A percentile compares a stretch with the other conserved stretches of the same genome.
Evolutionary conservation across 2,113 vertebrate genomes (phyloP).

Genomic region (Erpornis zantholeuca): DNA sequence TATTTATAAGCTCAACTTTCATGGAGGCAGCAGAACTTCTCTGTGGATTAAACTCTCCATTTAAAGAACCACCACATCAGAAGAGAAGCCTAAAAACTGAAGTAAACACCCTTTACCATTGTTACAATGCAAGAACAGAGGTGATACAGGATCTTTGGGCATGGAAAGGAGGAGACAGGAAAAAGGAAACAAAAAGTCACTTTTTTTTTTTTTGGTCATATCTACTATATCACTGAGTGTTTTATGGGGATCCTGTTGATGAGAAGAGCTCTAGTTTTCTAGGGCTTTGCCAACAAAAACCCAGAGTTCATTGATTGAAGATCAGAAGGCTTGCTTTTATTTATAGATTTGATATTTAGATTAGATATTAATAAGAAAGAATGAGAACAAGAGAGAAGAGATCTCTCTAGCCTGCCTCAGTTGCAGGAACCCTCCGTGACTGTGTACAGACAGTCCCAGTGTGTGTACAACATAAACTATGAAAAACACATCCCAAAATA

Average conservation of each 20-base stretch:
- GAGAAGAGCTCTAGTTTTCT: too few species aligned
- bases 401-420: too few species aligned
- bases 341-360: too few species aligned
- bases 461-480: too few species aligned
- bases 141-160: not conserved
- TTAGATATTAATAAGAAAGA: too few species aligned
- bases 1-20: not conserved
- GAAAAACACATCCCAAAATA: too few species aligned
- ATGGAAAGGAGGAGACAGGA: not conserved
- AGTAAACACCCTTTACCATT: not conserved
- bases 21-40: not conserved
- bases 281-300: too few species aligned
- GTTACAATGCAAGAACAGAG: not conserved
- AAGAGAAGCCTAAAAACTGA: not conserved
- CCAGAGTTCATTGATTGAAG: too few species aligned
- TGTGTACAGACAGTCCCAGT: too few species aligned
- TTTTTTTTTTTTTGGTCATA: not conserved
- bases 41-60: not conserved
- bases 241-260: not conserved
- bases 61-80: not conserved
- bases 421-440: too few species aligned
- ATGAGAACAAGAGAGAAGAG: too few species aligned
- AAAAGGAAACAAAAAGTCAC: not conserved
- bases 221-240: not conserved
- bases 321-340: too few species aligned